Base-by-base conservation (phyloP, 1,140 invertebrate species). In the Matsumurasca onukii region DNA sequence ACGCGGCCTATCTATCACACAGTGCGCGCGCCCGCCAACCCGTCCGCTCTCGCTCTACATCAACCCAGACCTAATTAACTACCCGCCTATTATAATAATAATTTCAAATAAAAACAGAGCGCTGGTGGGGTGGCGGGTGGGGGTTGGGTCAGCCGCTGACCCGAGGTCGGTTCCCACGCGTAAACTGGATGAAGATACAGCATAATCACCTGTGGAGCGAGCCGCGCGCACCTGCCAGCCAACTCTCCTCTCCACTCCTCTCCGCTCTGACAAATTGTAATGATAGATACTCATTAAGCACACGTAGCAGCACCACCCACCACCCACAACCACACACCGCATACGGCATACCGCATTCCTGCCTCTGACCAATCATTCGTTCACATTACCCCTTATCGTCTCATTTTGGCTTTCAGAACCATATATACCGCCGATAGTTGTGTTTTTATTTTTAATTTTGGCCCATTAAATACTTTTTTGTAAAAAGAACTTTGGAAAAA, bases 51-150 rank as follows among this genome's bases (percentile, higher is more conserved):
- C 49, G 49, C 55, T 59, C 55, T 59, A 29, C 55, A 59, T 59
- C 55, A 59, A n/a, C 55, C 55, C 25, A 29, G 55, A 13, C 49
- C 55, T 59, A 59, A 59, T 59, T 59, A 59, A 59, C 55, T 59
- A 59, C 55, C 55, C 55, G 55, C 55, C 55, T 59, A 59, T 59
- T 59, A 59, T 59, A 59, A 59, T 59, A 59, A 59, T 59, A 59
- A 59, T 59, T 59, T 59, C 55, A 59, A 59, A 59, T 59, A 59
- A 59, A 59, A 59, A 59, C 55, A 59, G 55, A 59, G 55, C 24
- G 55, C 25, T 22, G 25, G 3, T 3, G 55, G 49, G n/a, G n/a
- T n/a, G n/a, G n/a, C n/a, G n/a, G n/a, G n/a, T n/a, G n/a, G n/a
- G n/a, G n/a, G n/a, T n/a, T n/a, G n/a, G 55, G 55, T 59, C 55